Percentiles rank a stretch among this genome's conserved stretches.
Conservation (phyloP, 2,113 vertebrate genomes). For the Pipra filicauda region DNA sequence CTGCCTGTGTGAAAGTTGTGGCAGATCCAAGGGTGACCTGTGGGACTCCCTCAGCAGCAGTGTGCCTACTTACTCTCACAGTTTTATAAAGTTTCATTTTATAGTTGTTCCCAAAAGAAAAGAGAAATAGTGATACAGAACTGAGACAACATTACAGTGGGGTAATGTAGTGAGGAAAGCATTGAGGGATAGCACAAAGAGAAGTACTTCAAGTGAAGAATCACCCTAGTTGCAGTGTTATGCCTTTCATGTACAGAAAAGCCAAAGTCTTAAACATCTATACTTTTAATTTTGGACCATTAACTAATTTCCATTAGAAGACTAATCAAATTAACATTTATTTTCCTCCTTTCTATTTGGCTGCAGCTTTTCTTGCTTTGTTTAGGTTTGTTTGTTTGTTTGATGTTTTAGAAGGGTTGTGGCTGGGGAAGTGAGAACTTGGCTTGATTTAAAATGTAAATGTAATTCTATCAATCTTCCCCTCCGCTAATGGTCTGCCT, state of each 20-base stretch:
- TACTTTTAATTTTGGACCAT: conserved; percentile 14
- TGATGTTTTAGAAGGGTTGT: conserved; percentile 35
- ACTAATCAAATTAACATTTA: conserved; percentile 34
- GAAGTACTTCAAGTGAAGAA: neutral
- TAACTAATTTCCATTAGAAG: conserved; percentile 38
- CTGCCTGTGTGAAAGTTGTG: rapidly evolving
- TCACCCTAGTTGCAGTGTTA: neutral
- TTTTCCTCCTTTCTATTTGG: conserved; percentile 11
- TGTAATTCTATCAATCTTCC: conserved; percentile 61
- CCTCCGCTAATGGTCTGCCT: conserved; percentile 17
- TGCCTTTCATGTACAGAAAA: neutral
- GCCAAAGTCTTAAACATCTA: neutral
- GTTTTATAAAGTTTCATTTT: neutral
- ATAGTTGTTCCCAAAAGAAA: neutral
- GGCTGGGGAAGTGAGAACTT: conserved; percentile 29
- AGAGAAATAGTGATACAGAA: neutral
- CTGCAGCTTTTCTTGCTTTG: conserved; percentile 23
- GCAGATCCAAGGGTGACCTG: neutral
- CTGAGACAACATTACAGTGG: neutral
- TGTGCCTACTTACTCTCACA: neutral
- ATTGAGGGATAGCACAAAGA: neutral
- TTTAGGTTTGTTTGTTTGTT: conserved; percentile 34
- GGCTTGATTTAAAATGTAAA: conserved; percentile 64
- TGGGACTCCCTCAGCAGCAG: neutral
- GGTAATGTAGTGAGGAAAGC: neutral